A percentile compares a stretch with the other conserved stretches of the same genome.
phyloP scores from a whole-genome alignment of 2,888 invertebrate species.

The Stenodema calcarata region DNA sequence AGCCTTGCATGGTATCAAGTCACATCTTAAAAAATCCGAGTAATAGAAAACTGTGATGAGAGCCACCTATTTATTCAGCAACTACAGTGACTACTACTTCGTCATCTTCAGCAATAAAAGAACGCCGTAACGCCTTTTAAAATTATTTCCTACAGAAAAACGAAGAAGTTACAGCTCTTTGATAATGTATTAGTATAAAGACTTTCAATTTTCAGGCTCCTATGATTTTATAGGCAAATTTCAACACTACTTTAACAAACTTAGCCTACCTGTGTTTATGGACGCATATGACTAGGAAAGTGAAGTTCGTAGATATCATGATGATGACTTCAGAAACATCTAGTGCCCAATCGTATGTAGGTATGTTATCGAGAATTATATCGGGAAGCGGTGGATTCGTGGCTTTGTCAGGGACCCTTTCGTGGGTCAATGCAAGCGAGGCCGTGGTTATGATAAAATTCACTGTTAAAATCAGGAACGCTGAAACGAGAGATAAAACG shows the following conservation, averaged over 20 bases:
- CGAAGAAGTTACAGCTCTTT: too few relatives aligned
- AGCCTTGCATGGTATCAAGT: too few relatives aligned
- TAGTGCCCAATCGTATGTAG: constrained; percentile 77
- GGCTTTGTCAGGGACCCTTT: constrained; percentile 82
- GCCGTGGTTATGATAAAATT: constrained; percentile 72
- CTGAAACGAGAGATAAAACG: constrained; percentile 60
- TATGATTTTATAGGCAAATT: too few relatives aligned
- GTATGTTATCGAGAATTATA: constrained; percentile 78
- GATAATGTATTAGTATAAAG: too few relatives aligned
- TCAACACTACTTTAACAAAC: not conserved
- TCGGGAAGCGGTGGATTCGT: constrained; percentile 81
- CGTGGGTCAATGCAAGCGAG: constrained; percentile 85
- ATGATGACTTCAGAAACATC: constrained; percentile 86
- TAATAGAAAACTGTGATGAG: too few relatives aligned
- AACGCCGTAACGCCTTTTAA: too few relatives aligned
- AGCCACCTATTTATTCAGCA: too few relatives aligned
- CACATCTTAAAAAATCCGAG: too few relatives aligned
- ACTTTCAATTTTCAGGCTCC: too few relatives aligned
- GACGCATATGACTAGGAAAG: constrained; percentile 78
- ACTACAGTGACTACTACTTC: too few relatives aligned
- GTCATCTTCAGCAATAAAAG: too few relatives aligned
- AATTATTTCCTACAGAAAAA: too few relatives aligned
- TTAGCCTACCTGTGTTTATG: constrained; percentile 84
- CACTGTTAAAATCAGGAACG: constrained; percentile 69
- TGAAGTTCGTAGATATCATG: constrained; percentile 78